These are phyloP conservation scores for Pelusios castaneus DNA, from an alignment of 2,113 vertebrate genomes.

Conservation along the genomic window DNA sequence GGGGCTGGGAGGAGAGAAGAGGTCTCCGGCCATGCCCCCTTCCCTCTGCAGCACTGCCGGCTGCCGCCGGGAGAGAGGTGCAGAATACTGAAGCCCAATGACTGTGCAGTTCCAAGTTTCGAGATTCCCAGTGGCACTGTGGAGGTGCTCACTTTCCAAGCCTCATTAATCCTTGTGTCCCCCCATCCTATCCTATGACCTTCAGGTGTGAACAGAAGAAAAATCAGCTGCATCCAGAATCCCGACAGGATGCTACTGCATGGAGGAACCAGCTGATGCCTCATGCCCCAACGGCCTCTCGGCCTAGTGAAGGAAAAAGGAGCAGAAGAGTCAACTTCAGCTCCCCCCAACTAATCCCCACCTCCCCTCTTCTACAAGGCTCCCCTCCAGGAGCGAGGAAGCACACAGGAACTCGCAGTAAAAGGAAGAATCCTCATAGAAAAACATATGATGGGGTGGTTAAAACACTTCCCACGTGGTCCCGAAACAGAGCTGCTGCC, in stretches of 20 bases:
- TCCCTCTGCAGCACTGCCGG: background rate
- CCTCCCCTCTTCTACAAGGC: background rate
- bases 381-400: background rate
- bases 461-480: background rate
- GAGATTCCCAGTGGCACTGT: background rate
- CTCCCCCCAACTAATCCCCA: background rate
- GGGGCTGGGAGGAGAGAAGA: background rate
- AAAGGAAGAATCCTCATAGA: fast-evolving
- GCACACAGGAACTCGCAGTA: background rate
- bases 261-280: background rate
- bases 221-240: background rate
- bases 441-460: fast-evolving
- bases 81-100: background rate
- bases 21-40: background rate
- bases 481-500: background rate
- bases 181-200: background rate
- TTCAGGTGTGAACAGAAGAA: background rate
- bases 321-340: background rate
- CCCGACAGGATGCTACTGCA: background rate
- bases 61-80: background rate
- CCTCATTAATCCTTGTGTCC: background rate
- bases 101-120: background rate
- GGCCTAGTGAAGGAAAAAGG: background rate
- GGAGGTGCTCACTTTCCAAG: background rate
- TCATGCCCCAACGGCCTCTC: fast-evolving